Evolutionary conservation across 2,113 vertebrate species (phyloP).

Genomic region (Hemiprocne comata): DNA sequence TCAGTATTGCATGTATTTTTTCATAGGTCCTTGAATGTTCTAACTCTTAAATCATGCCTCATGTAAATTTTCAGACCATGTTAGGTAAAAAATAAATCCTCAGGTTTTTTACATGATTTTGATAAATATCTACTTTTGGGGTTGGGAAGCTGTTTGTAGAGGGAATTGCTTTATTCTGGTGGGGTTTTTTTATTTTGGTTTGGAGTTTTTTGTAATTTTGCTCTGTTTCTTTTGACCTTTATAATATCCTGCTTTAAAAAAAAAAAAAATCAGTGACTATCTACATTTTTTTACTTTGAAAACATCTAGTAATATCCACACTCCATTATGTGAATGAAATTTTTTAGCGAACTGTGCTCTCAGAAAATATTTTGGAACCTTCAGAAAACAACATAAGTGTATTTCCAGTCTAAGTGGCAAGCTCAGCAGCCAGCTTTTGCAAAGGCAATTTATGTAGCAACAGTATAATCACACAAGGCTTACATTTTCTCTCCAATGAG

Average conservation of each 20-base stretch:
- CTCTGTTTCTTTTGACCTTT: not conserved
- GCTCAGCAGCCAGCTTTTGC: not conserved
- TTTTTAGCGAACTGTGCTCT: not conserved
- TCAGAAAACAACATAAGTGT: not conserved
- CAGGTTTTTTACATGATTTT: not conserved
- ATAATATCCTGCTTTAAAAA: not conserved
- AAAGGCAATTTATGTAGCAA: constrained; percentile 1
- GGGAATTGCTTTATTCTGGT: not conserved
- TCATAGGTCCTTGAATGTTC: not conserved
- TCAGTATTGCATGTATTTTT: not conserved
- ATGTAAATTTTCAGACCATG: not conserved
- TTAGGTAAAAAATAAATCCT: not conserved
- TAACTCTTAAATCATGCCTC: not conserved
- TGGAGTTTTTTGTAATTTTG: not conserved
- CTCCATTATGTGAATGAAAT: not conserved
- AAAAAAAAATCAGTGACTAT: not conserved
- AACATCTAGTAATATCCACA: not conserved
- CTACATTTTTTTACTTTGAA: not conserved
- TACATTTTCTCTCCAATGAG: not conserved
- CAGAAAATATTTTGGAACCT: not conserved
- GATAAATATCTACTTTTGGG: not conserved
- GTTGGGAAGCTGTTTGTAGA: not conserved
- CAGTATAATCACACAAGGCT: not conserved
- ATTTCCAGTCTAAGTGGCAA: not conserved
- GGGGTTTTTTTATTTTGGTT: too few relatives aligned